Conservation (phyloP, 2,888 invertebrate species). For the Leptopilina drosophilae region DNA sequence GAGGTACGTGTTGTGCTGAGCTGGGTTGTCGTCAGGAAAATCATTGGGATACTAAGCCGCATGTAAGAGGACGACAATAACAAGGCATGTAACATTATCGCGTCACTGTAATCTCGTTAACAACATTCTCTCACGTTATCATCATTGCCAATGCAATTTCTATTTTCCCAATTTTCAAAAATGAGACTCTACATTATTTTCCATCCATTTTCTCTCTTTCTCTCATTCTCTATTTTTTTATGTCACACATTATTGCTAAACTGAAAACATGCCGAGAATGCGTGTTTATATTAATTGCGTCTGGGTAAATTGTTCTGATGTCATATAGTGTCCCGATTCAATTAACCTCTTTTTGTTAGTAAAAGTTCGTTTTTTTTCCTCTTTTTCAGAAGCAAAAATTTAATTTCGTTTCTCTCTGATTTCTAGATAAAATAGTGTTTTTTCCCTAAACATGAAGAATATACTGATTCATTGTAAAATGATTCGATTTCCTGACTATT, state of each 20-base stretch:
- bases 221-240: slow-evolving; percentile 25
- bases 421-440: too few species aligned
- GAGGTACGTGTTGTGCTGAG: slow-evolving; percentile 33
- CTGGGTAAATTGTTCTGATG: slow-evolving; percentile 61
- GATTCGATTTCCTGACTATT: too few species aligned
- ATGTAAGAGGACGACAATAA: slow-evolving; percentile 32
- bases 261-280: slow-evolving; percentile 54
- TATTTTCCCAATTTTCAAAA: background rate
- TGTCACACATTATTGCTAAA: slow-evolving; percentile 41
- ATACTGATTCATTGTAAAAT: too few species aligned
- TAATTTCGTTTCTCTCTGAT: too few species aligned
- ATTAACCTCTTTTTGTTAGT: slow-evolving; percentile 54
- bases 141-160: too few species aligned
- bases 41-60: slow-evolving; percentile 8
- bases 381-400: background rate
- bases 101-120: slow-evolving; percentile 31
- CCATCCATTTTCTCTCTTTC: background rate
- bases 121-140: slow-evolving; percentile 24
- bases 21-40: slow-evolving; percentile 23
- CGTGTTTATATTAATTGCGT: slow-evolving; percentile 62
- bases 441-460: too few species aligned
- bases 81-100: slow-evolving; percentile 17
- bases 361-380: too few species aligned
- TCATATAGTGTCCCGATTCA: slow-evolving; percentile 56
- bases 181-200: background rate